Conservation (phyloP, 2,888 invertebrate genomes). For the Agrypnus murinus region DNA sequence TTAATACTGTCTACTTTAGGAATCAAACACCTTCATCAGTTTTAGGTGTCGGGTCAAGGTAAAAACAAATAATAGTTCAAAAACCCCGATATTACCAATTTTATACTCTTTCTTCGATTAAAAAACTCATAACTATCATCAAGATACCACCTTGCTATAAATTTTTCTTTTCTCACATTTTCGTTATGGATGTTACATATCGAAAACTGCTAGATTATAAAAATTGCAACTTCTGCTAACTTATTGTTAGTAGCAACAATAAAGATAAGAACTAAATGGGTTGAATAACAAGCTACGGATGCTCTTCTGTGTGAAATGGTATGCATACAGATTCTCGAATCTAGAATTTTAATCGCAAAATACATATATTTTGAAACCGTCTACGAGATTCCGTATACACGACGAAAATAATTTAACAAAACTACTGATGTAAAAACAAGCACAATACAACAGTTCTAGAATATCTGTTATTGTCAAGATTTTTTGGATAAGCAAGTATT, state of each 20-base stretch:
- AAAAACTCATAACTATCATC: too few relatives aligned
- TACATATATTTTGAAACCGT: constrained; percentile 4
- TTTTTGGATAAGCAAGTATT: constrained; percentile 44
- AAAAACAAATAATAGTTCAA: too few relatives aligned
- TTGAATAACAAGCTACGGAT: neutral
- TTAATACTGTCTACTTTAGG: too few relatives aligned
- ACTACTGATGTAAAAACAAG: constrained; percentile 36
- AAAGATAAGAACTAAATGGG: constrained; percentile 17
- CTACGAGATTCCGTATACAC: constrained; percentile 19
- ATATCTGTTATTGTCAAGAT: constrained; percentile 49
- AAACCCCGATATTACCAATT: too few relatives aligned
- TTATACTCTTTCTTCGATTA: too few relatives aligned
- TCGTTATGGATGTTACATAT: too few relatives aligned
- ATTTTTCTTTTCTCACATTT: too few relatives aligned
- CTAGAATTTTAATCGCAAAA: neutral
- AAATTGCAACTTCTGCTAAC: too few relatives aligned
- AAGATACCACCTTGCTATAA: too few relatives aligned
- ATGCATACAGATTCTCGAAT: constrained; percentile 13
- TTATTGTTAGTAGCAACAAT: neutral
- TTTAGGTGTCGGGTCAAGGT: too few relatives aligned
- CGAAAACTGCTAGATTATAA: too few relatives aligned
- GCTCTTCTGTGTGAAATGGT: constrained; percentile 3
- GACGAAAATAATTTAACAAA: constrained; percentile 2
- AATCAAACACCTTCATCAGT: too few relatives aligned
- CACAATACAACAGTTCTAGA: constrained; percentile 45